A percentile compares a stretch with the other conserved stretches of the same genome.
Conservation (phyloP, 2,113 vertebrate species). For the Mormyrus lacerda region DNA sequence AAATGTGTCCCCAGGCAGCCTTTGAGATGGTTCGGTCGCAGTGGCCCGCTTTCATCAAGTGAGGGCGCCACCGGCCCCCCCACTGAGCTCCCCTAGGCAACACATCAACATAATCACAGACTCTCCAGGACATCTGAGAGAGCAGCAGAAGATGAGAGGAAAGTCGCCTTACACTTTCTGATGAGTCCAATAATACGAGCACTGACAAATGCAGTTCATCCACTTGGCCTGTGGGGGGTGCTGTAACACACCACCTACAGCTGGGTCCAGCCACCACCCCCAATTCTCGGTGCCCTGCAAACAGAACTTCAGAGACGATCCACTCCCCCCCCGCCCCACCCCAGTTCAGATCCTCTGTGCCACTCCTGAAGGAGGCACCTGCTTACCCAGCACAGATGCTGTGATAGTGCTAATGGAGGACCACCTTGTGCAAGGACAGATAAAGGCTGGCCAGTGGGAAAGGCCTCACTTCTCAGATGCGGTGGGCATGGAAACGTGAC, state of each 20-base stretch:
- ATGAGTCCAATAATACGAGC: not conserved
- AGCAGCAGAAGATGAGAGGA: not conserved
- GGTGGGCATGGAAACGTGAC: not conserved
- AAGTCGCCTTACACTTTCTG: not conserved
- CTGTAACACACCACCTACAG: not conserved
- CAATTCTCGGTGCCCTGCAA: not conserved
- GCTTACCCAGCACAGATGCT: not conserved
- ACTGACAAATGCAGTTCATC: not conserved
- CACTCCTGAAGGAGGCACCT: not conserved
- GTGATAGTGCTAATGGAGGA: not conserved
- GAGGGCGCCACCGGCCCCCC: not conserved
- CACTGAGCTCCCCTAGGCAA: not conserved
- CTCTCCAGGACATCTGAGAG: not conserved
- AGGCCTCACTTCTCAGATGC: not conserved
- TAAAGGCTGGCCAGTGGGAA: not conserved
- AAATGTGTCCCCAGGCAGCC: conserved; percentile 18
- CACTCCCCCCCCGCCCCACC: not conserved
- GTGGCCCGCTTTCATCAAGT: conserved; percentile 6
- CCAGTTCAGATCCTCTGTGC: not conserved
- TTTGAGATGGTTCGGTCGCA: not conserved
- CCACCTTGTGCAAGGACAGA: not conserved
- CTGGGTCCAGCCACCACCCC: not conserved
- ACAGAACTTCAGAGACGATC: not conserved
- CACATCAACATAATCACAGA: conserved; percentile 8
- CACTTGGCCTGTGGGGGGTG: not conserved